A percentile compares a stretch with the other conserved stretches of the same genome.
These are phyloP conservation scores for Anastrepha ludens DNA, from an alignment of 1,140 invertebrate genomes.

Conservation along the genomic window DNA sequence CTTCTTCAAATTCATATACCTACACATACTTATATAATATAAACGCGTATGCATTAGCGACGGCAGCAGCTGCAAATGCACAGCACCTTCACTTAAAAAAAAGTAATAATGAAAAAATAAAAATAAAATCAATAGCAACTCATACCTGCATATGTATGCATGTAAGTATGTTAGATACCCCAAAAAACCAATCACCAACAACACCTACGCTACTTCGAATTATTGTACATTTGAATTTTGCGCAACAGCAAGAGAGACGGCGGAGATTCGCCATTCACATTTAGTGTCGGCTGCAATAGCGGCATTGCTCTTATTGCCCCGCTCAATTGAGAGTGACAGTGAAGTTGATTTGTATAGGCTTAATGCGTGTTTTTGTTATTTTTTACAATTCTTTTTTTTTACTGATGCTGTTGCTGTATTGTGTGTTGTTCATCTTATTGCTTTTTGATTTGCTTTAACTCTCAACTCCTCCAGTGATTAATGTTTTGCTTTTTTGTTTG, in stretches of 20 bases:
- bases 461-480: neutral
- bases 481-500: neutral
- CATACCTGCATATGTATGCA: too few species aligned
- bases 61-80: too few species aligned
- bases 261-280: neutral
- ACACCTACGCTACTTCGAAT: conserved; percentile 22
- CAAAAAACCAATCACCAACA: neutral
- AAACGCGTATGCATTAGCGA: neutral
- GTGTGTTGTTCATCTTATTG: neutral
- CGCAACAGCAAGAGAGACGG: neutral
- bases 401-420: neutral
- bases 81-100: too few species aligned
- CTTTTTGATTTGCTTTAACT: neutral
- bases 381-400: conserved; percentile 7
- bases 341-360: neutral
- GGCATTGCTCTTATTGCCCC: neutral
- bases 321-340: conserved; percentile 22
- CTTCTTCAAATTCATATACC: neutral
- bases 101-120: neutral
- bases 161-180: neutral
- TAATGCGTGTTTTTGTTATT: neutral
- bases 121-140: neutral
- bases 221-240: neutral
- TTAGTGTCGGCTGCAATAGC: neutral
- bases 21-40: too few species aligned